Conservation (phyloP, 2,113 vertebrate genomes). For the Prinia subflava region DNA sequence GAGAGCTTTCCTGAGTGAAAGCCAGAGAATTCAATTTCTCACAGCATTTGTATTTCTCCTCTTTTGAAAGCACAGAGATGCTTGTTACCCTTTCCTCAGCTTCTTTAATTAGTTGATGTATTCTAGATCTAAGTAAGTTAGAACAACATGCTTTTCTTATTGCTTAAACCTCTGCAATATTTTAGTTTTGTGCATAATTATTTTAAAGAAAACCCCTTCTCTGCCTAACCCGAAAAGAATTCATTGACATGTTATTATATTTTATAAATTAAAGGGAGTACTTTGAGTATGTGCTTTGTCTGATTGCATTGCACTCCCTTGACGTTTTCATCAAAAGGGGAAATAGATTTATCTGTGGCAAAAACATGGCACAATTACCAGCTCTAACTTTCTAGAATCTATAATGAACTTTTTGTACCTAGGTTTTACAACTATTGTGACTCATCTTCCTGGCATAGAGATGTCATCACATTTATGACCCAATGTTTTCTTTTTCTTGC, state of each 20-base stretch:
- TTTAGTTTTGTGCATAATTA: background rate
- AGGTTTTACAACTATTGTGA: background rate
- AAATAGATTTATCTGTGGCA: background rate
- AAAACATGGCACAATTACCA: background rate
- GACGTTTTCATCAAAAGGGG: background rate
- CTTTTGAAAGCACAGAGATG: background rate
- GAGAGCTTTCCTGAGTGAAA: background rate
- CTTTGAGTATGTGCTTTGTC: background rate
- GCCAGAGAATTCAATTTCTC: background rate
- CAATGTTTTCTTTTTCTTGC: slow-evolving; percentile 3
- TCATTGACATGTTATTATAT: background rate
- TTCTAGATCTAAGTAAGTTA: background rate
- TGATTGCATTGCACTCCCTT: background rate
- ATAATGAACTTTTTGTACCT: slow-evolving; percentile 5
- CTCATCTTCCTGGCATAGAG: slow-evolving; percentile 9
- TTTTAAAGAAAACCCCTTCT: background rate
- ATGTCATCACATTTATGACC: background rate
- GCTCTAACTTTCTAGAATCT: background rate
- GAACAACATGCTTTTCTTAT: background rate
- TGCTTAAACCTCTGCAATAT: background rate
- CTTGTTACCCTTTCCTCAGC: background rate
- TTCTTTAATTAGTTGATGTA: background rate
- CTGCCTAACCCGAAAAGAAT: background rate
- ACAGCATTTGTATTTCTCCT: background rate
- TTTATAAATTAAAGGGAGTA: background rate